Evolutionary conservation across 2,797 vertebrate species (phyloP).

Genomic region (Clarias laeviceps): DNA sequence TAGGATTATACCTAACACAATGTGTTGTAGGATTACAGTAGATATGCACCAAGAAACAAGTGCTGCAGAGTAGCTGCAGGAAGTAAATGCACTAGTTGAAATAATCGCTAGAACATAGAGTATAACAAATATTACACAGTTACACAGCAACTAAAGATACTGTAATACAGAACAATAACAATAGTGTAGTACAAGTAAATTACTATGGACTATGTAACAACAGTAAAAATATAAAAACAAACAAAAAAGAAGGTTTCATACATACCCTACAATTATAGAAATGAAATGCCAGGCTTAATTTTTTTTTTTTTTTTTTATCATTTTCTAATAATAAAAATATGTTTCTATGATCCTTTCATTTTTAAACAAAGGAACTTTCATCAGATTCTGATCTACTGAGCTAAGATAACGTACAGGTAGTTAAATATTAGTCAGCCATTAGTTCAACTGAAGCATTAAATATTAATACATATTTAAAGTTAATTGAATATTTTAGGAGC

Average conservation of each 20-base stretch:
- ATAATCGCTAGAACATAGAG: slow-evolving; percentile 12
- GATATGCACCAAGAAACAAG: not conserved
- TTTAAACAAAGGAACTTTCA: not conserved
- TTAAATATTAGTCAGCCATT: slow-evolving; percentile 12
- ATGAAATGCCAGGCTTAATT: not conserved
- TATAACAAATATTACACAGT: not conserved
- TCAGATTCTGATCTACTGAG: not conserved
- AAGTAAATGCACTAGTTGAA: not conserved
- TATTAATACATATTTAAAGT: not conserved
- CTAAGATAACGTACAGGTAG: not conserved
- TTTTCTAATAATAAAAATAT: not conserved
- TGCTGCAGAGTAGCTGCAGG: not conserved
- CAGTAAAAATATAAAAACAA: not conserved
- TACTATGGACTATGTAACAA: not conserved
- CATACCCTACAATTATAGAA: not conserved
- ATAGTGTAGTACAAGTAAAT: not conserved
- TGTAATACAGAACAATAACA: not conserved
- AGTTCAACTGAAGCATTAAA: not conserved
- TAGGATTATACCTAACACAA: no score
- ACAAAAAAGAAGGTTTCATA: not conserved
- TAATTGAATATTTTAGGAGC: not conserved
- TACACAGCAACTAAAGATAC: not conserved
- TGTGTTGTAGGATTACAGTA: not conserved
- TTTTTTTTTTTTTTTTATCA: not conserved
- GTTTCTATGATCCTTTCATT: not conserved